phyloP scores from a whole-genome alignment of 2,888 invertebrate species.

The Drosophila yooni region DNA sequence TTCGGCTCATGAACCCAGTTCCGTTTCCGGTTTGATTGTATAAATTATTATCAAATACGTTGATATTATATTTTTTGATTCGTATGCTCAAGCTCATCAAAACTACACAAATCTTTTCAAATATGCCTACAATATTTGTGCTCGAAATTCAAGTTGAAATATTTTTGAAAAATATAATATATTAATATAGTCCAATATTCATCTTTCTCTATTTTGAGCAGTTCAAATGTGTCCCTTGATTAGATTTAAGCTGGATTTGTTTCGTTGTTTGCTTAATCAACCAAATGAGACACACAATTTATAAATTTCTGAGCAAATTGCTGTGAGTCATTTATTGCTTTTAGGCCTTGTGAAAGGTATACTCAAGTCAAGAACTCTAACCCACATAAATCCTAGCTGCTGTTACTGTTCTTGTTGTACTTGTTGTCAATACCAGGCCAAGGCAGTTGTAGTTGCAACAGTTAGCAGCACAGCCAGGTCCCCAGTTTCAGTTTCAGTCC shows the following conservation, averaged over 20 bases:
- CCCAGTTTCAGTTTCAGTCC: neutral
- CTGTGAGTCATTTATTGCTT: neutral
- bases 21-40: neutral
- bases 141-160: neutral
- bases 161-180: neutral
- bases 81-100: neutral
- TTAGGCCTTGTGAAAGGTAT: neutral
- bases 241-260: neutral
- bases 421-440: slow-evolving; percentile 39
- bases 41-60: neutral
- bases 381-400: slow-evolving; percentile 1
- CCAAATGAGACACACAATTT: neutral
- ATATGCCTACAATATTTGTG: neutral
- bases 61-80: neutral
- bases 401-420: slow-evolving; percentile 6
- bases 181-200: neutral
- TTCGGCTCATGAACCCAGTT: neutral
- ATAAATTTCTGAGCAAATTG: neutral
- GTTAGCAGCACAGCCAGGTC: slow-evolving; percentile 18
- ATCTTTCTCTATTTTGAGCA: neutral
- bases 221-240: neutral
- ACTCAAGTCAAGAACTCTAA: neutral
- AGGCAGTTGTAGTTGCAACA: slow-evolving; percentile 38
- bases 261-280: neutral
- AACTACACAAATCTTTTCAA: neutral